Evolutionary conservation across 2,113 vertebrate genomes (phyloP).

Genomic region (Ginglymostoma cirratum): DNA sequence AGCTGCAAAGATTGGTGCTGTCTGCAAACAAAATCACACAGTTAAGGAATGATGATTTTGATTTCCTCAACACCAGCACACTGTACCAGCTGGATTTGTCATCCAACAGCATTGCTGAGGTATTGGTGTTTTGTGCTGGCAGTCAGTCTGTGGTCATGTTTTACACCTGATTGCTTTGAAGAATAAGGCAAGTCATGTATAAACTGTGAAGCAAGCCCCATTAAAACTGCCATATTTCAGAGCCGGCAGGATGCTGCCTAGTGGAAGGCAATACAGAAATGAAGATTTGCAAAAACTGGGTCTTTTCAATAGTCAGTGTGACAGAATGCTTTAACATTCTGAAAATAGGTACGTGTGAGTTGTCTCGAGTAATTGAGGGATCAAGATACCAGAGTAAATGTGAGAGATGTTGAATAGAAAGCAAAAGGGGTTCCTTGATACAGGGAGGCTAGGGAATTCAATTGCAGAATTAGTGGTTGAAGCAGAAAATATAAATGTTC

Average conservation of each 20-base stretch:
- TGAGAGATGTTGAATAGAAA: background rate
- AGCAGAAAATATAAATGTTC: background rate
- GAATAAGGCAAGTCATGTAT: background rate
- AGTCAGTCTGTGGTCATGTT: background rate
- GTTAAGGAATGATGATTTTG: conserved; percentile 67
- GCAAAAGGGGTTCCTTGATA: background rate
- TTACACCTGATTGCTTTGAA: background rate
- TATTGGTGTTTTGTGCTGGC: conserved; percentile 47
- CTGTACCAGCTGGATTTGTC: conserved; percentile 72
- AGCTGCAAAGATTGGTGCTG: conserved; percentile 62
- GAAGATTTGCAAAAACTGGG: background rate
- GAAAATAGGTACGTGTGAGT: background rate
- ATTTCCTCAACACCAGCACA: conserved; percentile 64
- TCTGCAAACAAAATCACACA: conserved; percentile 60
- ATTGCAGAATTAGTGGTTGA: background rate
- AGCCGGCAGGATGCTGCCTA: background rate
- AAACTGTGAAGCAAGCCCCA: background rate
- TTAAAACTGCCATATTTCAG: background rate
- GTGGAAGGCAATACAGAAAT: background rate
- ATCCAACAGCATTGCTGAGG: conserved; percentile 65
- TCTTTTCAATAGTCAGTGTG: background rate
- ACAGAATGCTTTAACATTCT: background rate
- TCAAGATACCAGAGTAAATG: background rate
- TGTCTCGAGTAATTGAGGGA: background rate
- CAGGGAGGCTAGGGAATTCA: background rate